Base-by-base conservation (phyloP, 2,797 vertebrate species). In the Lepidocolaptes lacrymiger region DNA sequence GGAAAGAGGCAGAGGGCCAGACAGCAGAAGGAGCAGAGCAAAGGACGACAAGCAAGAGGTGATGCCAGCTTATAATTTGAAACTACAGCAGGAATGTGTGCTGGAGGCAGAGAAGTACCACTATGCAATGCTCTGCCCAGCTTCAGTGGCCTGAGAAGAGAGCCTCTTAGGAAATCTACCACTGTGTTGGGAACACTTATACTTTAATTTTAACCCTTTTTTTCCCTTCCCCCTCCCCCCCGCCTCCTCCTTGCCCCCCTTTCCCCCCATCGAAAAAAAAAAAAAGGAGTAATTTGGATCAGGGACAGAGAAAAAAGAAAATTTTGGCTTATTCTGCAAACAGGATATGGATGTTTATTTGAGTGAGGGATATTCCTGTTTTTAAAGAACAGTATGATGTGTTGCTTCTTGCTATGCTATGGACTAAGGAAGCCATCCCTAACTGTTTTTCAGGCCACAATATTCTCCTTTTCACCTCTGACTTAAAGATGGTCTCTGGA, bases 311-410 rank as follows among this genome's bases (percentile, higher is more conserved):
- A 41, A 76, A 76, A 79, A 89, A 79, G 24, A 79, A 85, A 88
- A 88, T 69, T 88, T 55, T 79, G 20, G 30, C 66, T 91, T 3
- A 3, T 73, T 32, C 52, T 85, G 41, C 59, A 79, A 81, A 78
- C 77, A 93, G 66, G 89, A 86, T 91, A 59, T 78, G 74, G 51
- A 28, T 88, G 85, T 88, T 94, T 80, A 74, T 58, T 63, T 78
- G 58, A 84, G 20, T 56, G n/a, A 59, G 28, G 36, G 32, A 66
- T 81, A 82, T 61, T 94, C 78, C 36, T 46, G 14, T 54, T 93
- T 52, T 81, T 85, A 81, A 78, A 71, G 39, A 85, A 56, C 19
- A 51, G 10, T 24, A 48, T 72, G 11, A 52, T 81, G 63, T 46
- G 27, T 34, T 78, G 3, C 56, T 80, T 93, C 49, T 91, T 80